Evolutionary conservation across 2,113 vertebrate species (phyloP).

Genomic region (Artemisiospiza belli): DNA sequence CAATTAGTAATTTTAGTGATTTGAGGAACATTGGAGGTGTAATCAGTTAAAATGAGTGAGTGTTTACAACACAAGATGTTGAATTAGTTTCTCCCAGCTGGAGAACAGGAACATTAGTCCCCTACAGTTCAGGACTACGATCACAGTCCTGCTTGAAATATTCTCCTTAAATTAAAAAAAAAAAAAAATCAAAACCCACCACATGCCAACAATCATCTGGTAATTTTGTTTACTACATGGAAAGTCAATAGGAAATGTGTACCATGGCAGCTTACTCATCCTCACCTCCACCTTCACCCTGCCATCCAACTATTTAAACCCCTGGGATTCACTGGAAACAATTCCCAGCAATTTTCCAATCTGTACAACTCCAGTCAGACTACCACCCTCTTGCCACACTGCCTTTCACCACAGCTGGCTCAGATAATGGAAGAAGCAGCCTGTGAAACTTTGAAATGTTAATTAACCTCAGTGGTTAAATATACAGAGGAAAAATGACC

Average conservation of each 20-base stretch:
- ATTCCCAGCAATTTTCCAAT: not conserved
- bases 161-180: constrained; percentile 55
- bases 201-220: constrained; percentile 38
- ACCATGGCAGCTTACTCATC: not conserved
- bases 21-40: constrained; percentile 88
- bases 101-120: constrained; percentile 77
- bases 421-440: constrained; percentile 38
- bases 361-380: not conserved
- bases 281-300: not conserved
- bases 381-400: not conserved
- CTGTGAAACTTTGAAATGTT: constrained; percentile 40
- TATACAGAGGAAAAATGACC: constrained; percentile 45
- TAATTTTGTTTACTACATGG: constrained; percentile 49
- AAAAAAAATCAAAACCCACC: not conserved
- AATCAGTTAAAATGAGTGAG: constrained; percentile 91
- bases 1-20: constrained; percentile 95
- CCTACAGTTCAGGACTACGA: constrained; percentile 72
- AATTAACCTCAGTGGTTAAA: constrained; percentile 54
- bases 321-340: not conserved
- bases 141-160: constrained; percentile 67
- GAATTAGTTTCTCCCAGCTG: constrained; percentile 82
- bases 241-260: not conserved
- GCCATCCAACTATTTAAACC: not conserved
- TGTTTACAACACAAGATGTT: constrained; percentile 82
- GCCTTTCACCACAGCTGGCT: not conserved